These are phyloP conservation scores for Tetragonula carbonaria DNA, from an alignment of 2,888 invertebrate species.

Conservation along the genomic window DNA sequence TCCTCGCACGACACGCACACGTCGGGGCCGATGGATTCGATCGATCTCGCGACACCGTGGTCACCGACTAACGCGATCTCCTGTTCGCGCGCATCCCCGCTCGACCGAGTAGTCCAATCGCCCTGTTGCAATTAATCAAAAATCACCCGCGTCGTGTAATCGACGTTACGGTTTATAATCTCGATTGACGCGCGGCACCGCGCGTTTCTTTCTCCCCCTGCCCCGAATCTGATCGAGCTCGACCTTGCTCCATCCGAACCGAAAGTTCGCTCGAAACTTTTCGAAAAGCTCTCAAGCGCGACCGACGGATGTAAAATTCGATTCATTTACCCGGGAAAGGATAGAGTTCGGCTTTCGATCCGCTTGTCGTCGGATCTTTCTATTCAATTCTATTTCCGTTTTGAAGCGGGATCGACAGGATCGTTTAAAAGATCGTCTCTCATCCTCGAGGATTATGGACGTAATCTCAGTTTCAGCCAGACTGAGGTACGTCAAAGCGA, in stretches of 20 bases:
- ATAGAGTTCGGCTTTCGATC: not conserved
- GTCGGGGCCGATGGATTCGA: conserved; percentile 8
- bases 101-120: conserved; percentile 9
- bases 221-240: not conserved
- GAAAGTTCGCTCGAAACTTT: too few relatives aligned
- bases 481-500: too few relatives aligned
- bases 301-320: too few relatives aligned
- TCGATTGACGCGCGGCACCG: not conserved
- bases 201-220: too few relatives aligned
- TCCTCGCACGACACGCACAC: conserved; percentile 31
- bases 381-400: conserved; percentile 12
- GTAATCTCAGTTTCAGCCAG: conserved; percentile 45
- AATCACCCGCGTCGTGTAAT: not conserved
- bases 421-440: conserved; percentile 47
- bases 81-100: conserved; percentile 33
- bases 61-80: conserved; percentile 16
- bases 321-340: not conserved
- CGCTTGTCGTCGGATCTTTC: not conserved
- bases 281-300: too few relatives aligned
- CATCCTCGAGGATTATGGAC: conserved; percentile 43
- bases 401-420: not conserved
- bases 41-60: not conserved
- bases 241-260: not conserved
- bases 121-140: conserved; percentile 12
- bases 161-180: conserved; percentile 9